Evolutionary conservation across 2,888 invertebrate genomes (phyloP), one percentile per base, ranked within the genome.

Genomic region (Leucophenga montana): DNA sequence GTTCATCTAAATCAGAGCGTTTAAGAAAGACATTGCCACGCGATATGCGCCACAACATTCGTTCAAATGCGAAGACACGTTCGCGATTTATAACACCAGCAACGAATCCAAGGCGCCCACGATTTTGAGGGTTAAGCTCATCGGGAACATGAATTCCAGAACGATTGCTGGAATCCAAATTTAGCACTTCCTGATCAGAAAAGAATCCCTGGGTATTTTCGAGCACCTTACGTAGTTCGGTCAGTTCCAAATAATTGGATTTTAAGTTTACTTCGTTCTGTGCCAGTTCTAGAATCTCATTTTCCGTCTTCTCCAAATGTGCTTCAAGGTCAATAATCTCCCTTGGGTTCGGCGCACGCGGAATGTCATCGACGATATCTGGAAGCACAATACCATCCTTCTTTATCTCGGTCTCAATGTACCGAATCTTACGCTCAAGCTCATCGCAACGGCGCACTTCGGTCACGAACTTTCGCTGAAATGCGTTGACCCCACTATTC

Each of bases 281-380:
- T 72, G 97, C 97, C 76, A 99, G 91, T 90, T 99, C 98, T 70
- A 96, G 91, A 78, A 99, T 94, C 89, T 99, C 98, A 80, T 95
- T 95, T 89, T 99, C 98, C 61, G 97, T 95, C 90, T 98, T 97
- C 89, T 99, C 99, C 86, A 98, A 92, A 80, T 97, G 97, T 1
- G 95, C 95, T 93, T 95, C 88, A 68, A 89, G 85, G 77, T 96
- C 95, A 74, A 95, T 94, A 89, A 95, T 94, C 87, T 95, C 95
- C 68, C 94, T 90, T 20, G 94, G 94, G 83, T 93, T 93, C 1
- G 95, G 94, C 2, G 94, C 94, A 74, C 93, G 92, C 11, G 95
- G 94, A 68, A 90, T 87, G 71, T 91, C 89, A 61, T 94, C 93
- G 13, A 91, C 90, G 44, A 93, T 92, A 75, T 95, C 95, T 5